Conservation (phyloP, 2,888 invertebrate genomes). For the Plagodis dolabraria region DNA sequence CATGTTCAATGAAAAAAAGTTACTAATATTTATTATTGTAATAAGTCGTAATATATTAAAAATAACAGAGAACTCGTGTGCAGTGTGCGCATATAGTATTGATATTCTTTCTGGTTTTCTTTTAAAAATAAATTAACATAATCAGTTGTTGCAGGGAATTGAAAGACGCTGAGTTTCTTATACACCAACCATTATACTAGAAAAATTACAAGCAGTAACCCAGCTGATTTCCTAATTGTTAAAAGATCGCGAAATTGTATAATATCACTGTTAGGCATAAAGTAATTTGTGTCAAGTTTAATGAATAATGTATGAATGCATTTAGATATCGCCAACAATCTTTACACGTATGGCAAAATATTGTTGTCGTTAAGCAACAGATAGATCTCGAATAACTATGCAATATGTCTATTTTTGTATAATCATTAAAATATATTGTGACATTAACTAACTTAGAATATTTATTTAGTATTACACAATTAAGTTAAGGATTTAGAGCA, state of each 20-base stretch:
- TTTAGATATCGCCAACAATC: constrained; percentile 3
- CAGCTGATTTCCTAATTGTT: background rate
- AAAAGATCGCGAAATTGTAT: background rate
- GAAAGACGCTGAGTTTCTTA: too few species aligned
- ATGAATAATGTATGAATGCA: constrained; percentile 10
- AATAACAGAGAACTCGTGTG: too few species aligned
- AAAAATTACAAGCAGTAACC: background rate
- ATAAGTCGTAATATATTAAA: too few species aligned
- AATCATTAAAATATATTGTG: constrained; percentile 2
- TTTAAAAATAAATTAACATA: too few species aligned
- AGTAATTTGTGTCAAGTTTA: constrained; percentile 8
- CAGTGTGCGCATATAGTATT: too few species aligned
- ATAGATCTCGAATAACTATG: background rate
- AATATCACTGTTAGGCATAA: background rate
- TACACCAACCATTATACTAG: background rate
- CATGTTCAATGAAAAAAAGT: too few species aligned
- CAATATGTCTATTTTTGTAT: constrained; percentile 15
- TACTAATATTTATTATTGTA: too few species aligned
- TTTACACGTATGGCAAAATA: constrained; percentile 17
- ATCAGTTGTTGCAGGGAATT: too few species aligned
- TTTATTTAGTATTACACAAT: background rate
- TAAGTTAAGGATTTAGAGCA: background rate
- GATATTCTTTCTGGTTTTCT: too few species aligned
- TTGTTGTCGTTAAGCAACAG: background rate
- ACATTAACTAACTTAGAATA: constrained; percentile 1